Base-by-base conservation (phyloP, 2,113 vertebrate species). In the Sialia sialis region DNA sequence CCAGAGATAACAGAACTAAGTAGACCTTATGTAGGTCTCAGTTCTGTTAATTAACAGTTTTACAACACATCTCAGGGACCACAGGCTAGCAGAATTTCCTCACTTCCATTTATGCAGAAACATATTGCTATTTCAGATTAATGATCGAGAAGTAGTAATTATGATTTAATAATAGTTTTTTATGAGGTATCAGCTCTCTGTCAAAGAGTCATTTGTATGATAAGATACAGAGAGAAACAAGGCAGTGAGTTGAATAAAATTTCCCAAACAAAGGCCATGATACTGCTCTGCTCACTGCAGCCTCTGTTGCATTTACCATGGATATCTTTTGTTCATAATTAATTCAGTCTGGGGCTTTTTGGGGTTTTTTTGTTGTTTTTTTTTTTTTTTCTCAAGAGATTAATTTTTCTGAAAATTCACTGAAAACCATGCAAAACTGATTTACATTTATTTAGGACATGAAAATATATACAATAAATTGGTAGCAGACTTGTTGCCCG, bases 81-180 rank as follows among this genome's bases (percentile, higher is more conserved):
- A 7, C 2, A 23, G 66, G 30, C 22, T 43, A 66, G n/a, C 56
- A 87, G 34, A 78, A 56, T 76, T 68, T 81, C 68, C 52, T 56
- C 29, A 1, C 46, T 95, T 89, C 39, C 62, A 29, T 60, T 90
- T 93, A 59, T 84, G 79, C 62, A 93, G 67, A 83, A 93, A 59
- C 75, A 81, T 84, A 67, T 68, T 94, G 79, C 58, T 79, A 15
- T 70, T 96, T 73, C 68, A 94, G 72, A 90, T 91, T 90, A 96
- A 83, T 44, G 87, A 88, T 78, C 87, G 87, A 87, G 72, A 91
- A 86, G 78, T 67, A 60, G 41, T 75, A 88, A 93, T 93, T 93
- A 89, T 36, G 23, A 51, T 78, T 88, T 91, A 82, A 78, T 89
- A 84, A 69, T 75, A 22, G 10, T 63, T 91, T 91, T 67, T 78